These are phyloP conservation scores for Turnix velox DNA, from an alignment of 2,113 vertebrate species.

Conservation along the genomic window DNA sequence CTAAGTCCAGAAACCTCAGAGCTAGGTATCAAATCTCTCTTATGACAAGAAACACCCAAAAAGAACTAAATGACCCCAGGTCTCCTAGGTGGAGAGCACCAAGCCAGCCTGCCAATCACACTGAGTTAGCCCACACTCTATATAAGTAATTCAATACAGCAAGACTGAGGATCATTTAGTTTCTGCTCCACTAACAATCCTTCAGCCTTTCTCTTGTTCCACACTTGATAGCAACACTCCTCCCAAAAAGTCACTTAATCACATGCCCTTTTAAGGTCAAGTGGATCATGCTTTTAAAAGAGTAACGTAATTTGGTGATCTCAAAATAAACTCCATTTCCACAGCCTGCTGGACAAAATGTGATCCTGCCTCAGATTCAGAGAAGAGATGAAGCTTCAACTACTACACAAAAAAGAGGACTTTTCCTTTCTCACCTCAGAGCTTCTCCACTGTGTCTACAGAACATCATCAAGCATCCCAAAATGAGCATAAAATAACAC, in stretches of 20 bases:
- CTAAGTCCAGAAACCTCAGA: neutral
- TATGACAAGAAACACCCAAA: neutral
- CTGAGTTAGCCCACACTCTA: neutral
- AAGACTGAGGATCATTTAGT: neutral
- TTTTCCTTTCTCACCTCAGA: neutral
- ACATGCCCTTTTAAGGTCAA: neutral
- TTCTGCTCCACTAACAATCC: neutral
- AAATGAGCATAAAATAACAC: neutral
- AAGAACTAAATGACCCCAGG: neutral
- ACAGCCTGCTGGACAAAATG: neutral
- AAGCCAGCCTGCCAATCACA: neutral
- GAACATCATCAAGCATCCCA: neutral
- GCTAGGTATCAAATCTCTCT: neutral
- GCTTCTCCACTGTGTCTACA: neutral
- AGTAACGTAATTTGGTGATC: neutral
- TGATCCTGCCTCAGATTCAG: neutral
- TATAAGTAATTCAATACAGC: neutral
- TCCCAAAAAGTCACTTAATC: neutral
- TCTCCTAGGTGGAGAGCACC: neutral
- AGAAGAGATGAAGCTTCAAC: neutral
- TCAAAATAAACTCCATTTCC: neutral
- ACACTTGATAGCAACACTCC: neutral
- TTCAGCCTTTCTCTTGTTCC: neutral
- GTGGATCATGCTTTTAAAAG: neutral
- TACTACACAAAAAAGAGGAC: neutral